These are phyloP conservation scores for Muraenolepis orangiensis DNA, from an alignment of 2,797 vertebrate species.

Conservation along the genomic window DNA sequence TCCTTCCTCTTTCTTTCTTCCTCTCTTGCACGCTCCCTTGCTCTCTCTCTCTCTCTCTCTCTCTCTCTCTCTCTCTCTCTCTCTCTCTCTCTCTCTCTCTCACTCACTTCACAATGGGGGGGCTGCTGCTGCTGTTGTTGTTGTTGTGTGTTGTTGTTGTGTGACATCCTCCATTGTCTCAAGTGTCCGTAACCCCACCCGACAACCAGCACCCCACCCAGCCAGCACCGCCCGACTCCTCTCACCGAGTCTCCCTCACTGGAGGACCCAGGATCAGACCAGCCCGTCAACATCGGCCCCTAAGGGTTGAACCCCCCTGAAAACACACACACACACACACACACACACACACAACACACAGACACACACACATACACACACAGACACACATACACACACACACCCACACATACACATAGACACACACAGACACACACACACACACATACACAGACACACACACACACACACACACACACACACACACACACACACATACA, in stretches of 20 bases:
- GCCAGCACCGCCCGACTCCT: not conserved
- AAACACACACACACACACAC: not conserved
- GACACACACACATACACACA: not conserved
- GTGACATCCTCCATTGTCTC: not conserved
- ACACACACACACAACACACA: not conserved
- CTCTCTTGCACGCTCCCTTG: too few relatives aligned
- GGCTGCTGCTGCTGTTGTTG: too few relatives aligned
- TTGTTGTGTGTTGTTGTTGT: too few relatives aligned
- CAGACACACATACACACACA: not conserved
- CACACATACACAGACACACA: too few relatives aligned
- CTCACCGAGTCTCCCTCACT: not conserved
- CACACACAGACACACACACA: too few relatives aligned
- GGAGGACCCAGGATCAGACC: not conserved
- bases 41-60: not conserved
- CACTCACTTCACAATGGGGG: not conserved
- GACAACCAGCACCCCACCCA: too few relatives aligned
- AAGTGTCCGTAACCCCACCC: not conserved
- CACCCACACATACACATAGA: too few relatives aligned
- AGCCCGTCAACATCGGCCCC: not conserved
- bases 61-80: conserved; percentile 5
- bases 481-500: too few relatives aligned
- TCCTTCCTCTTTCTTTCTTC: too few relatives aligned
- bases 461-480: too few relatives aligned
- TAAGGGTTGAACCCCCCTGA: not conserved
- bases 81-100: not conserved